Percentiles rank a stretch among this genome's conserved stretches.
These are phyloP conservation scores for Acanthisitta chloris DNA, from an alignment of 2,113 vertebrate genomes.

Conservation along the genomic window DNA sequence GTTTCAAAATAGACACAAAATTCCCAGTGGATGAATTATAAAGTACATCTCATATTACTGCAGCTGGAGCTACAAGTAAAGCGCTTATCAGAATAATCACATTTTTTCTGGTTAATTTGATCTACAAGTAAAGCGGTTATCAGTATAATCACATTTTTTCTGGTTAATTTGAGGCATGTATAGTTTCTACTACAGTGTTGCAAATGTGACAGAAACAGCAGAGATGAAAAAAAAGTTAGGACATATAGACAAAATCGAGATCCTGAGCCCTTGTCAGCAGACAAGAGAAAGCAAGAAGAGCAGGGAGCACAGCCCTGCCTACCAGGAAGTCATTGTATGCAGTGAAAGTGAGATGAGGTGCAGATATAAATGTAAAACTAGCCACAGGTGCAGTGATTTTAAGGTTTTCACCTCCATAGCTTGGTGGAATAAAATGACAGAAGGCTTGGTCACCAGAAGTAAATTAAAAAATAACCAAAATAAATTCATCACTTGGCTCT, in stretches of 20 bases:
- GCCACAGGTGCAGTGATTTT: neutral
- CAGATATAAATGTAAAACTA: neutral
- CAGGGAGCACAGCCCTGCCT: neutral
- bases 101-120: neutral
- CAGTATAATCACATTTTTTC: neutral
- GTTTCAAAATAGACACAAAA: conserved; percentile 20
- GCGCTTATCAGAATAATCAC: neutral
- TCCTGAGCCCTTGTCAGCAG: neutral
- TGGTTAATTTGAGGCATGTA: neutral
- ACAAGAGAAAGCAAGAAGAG: neutral
- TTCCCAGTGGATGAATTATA: neutral
- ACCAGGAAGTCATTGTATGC: neutral
- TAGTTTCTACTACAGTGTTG: neutral
- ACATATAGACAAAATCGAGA: neutral
- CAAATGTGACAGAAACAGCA: neutral
- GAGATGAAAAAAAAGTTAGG: neutral
- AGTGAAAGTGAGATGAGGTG: neutral
- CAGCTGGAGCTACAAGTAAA: neutral
- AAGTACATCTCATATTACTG: neutral
- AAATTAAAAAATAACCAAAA: neutral
- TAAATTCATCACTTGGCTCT: neutral
- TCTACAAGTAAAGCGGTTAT: neutral
- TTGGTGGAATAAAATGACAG: neutral
- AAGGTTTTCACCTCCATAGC: neutral
- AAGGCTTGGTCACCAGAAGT: neutral